Evolutionary conservation across 2,888 invertebrate species (phyloP), one percentile per base, ranked within the genome.

Genomic region (Torymus tubicola): DNA sequence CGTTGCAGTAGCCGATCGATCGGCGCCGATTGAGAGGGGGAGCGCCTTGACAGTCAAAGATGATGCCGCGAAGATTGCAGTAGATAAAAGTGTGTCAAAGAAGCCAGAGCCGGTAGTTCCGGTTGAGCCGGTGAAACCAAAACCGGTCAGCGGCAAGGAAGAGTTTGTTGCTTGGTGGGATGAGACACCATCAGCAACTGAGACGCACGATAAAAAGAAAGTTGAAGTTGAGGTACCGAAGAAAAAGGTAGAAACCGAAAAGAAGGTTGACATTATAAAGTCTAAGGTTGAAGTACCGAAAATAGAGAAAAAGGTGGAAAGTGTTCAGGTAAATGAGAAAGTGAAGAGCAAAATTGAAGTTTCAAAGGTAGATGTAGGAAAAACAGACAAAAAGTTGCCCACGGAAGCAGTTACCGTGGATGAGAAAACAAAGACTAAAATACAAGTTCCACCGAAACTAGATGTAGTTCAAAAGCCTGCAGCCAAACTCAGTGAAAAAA

Each of bases 121-220:
- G 12, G 8, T 14, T 10, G 16, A 68, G 31, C 18, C 3, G 11
- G 42, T 24, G 3, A 64, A 57, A 16, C 57, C 3, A 12, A 57
- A 60, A 5, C 21, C 21, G 13, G 31, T 18, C 1, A 24, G 63
- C 5, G 53, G 50, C 11, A 64, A 14, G 8, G 76, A 79, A 24
- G 79, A 76, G 14, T 79, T 82, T 3, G 70, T 77, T 2, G 50
- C 78, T 1, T 81, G 81, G 81, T 79, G 79, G 81, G 81, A 82
- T 18, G 80, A 80, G 16, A 63, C 42, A 8, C 42, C 50, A 21
- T 3, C 12, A 18, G 16, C 12, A 68, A 16, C 24, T 12, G 3
- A n/a, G 55, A 63, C 55, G 10, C 16, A 55, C 0, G 24, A 24
- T 18, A 16, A 0, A 11, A n/a, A 21, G 24, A 42, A 64, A 57